phyloP scores from a whole-genome alignment of 2,797 vertebrate genomes.

The Lerista edwardsae region DNA sequence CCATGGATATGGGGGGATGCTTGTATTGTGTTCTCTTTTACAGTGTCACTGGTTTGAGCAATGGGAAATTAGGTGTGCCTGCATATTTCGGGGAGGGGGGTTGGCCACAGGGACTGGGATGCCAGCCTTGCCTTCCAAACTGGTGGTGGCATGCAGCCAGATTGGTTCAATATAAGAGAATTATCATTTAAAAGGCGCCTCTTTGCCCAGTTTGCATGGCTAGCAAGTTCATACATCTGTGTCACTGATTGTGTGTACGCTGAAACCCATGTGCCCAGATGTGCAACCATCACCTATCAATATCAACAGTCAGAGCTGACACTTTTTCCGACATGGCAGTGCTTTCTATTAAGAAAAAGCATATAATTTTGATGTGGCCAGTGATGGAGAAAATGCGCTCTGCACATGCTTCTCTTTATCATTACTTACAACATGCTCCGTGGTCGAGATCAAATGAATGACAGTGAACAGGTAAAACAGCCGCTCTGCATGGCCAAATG shows the following conservation, averaged over 20 bases:
- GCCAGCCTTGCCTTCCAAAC: background rate
- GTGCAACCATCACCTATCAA: background rate
- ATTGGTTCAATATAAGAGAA: background rate
- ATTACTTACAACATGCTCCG: background rate
- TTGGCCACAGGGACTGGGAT: background rate
- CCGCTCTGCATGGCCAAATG: background rate
- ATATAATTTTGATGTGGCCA: background rate
- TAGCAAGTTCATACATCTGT: background rate
- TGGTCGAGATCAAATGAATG: background rate
- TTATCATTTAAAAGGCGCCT: too few relatives aligned
- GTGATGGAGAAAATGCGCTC: background rate
- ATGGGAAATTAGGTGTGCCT: too few relatives aligned
- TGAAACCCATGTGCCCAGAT: background rate
- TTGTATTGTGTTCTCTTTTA: background rate
- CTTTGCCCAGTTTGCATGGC: too few relatives aligned
- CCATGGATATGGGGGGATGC: too few relatives aligned
- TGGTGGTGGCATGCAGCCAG: background rate
- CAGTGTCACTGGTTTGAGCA: background rate
- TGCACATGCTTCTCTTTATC: background rate
- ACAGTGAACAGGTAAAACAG: background rate
- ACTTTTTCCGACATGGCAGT: background rate
- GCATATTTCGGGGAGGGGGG: too few relatives aligned
- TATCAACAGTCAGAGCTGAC: background rate
- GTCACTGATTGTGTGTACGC: background rate
- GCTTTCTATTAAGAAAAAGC: background rate